Conservation (phyloP, 2,888 invertebrate genomes). For the Chelonus formosanus region DNA sequence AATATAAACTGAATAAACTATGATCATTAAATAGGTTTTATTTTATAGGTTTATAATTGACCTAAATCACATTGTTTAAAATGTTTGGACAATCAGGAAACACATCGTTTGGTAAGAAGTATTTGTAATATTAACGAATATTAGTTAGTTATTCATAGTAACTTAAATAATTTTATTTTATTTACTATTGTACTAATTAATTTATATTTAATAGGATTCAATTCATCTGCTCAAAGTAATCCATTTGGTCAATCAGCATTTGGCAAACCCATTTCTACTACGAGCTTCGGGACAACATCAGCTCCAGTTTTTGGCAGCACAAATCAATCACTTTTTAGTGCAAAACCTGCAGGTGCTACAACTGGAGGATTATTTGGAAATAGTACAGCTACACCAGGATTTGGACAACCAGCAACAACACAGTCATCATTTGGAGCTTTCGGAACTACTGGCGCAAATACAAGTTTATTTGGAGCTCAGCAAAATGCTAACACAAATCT, state of each 20-base stretch:
- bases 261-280: slow-evolving; percentile 69
- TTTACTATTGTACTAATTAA: slow-evolving; percentile 7
- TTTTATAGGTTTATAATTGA: neutral
- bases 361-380: slow-evolving; percentile 72
- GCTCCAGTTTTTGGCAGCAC: slow-evolving; percentile 76
- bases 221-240: slow-evolving; percentile 66
- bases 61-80: neutral
- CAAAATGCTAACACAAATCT: slow-evolving; percentile 70
- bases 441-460: slow-evolving; percentile 60
- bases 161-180: slow-evolving; percentile 38
- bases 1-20: too few species aligned
- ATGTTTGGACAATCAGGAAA: slow-evolving; percentile 61
- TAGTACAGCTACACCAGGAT: slow-evolving; percentile 71
- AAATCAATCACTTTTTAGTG: slow-evolving; percentile 69
- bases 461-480: slow-evolving; percentile 64
- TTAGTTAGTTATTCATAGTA: slow-evolving; percentile 40
- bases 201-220: slow-evolving; percentile 60
- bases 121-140: slow-evolving; percentile 25
- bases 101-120: slow-evolving; percentile 63
- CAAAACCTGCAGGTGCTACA: slow-evolving; percentile 65
- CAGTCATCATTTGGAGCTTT: slow-evolving; percentile 65
- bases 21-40: neutral
- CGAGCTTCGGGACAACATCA: slow-evolving; percentile 72
- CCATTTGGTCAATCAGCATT: slow-evolving; percentile 68
- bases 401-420: slow-evolving; percentile 72